Conservation (phyloP, 1,140 invertebrate genomes). For the Drosophila lacteicornis region DNA sequence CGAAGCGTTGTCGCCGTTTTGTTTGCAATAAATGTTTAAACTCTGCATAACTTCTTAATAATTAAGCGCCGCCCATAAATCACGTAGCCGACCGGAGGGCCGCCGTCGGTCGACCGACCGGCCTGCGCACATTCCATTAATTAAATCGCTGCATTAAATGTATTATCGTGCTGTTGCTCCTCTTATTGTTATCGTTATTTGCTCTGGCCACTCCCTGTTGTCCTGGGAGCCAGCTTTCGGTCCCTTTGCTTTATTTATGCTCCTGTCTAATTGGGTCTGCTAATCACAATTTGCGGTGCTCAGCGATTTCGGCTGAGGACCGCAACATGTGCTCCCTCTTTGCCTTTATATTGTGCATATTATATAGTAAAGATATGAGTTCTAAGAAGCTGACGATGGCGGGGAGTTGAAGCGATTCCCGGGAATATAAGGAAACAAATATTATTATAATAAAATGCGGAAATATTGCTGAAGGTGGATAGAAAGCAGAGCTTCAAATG, state of each 20-base stretch:
- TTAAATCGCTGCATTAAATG: constrained; percentile 71
- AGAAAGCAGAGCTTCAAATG: neutral
- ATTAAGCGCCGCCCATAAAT: constrained; percentile 74
- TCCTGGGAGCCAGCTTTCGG: constrained; percentile 11
- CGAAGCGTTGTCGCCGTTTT: constrained; percentile 66
- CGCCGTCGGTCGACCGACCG: constrained; percentile 6
- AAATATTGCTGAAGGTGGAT: neutral
- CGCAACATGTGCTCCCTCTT: constrained; percentile 39
- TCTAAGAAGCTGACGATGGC: no score
- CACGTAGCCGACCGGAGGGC: constrained; percentile 36
- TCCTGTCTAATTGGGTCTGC: constrained; percentile 59
- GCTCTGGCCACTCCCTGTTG: constrained; percentile 27
- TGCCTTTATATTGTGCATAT: neutral
- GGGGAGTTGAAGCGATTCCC: neutral
- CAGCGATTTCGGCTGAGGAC: constrained; percentile 17
- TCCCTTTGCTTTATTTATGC: constrained; percentile 64
- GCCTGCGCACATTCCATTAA: constrained; percentile 58
- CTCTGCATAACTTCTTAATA: constrained; percentile 78
- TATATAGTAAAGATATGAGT: neutral
- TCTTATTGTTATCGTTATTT: constrained; percentile 45
- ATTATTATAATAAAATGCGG: no score
- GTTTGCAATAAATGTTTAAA: constrained; percentile 81
- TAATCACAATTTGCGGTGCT: constrained; percentile 65
- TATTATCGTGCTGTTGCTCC: constrained; percentile 42
- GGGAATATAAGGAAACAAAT: no score